phyloP scores from a whole-genome alignment of 1,140 invertebrate species.

The Pogonomyrmex barbatus region DNA sequence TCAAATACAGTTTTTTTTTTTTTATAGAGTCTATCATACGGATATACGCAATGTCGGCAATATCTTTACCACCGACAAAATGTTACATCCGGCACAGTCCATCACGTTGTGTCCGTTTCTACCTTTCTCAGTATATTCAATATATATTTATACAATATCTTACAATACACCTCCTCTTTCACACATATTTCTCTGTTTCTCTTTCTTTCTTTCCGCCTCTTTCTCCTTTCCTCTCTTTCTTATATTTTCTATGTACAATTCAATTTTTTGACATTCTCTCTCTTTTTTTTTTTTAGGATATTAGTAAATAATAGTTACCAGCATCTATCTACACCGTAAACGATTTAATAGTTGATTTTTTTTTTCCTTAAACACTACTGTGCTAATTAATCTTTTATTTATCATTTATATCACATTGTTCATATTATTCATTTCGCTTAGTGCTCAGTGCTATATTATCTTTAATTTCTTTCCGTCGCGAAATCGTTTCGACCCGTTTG shows the following conservation, averaged over 20 bases:
- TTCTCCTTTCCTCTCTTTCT: conserved; percentile 27
- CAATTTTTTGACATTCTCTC: conserved; percentile 75
- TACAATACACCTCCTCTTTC: conserved; percentile 67
- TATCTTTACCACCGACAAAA: conserved; percentile 65
- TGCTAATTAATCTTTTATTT: conserved; percentile 84
- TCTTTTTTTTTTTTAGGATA: conserved; percentile 75
- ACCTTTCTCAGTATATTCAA: conserved; percentile 8
- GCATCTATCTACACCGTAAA: conserved; percentile 82
- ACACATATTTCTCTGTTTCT: conserved; percentile 24
- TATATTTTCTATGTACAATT: conserved; percentile 84
- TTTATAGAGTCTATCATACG: conserved; percentile 80
- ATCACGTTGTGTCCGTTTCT: conserved; percentile 50
- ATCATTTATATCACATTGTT: conserved; percentile 86
- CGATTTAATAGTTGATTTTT: conserved; percentile 79
- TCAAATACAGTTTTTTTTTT: conserved; percentile 78
- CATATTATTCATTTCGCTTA: conserved; percentile 64
- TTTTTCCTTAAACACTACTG: conserved; percentile 80
- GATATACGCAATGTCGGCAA: conserved; percentile 77
- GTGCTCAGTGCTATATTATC: conserved; percentile 47
- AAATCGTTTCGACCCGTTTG: conserved; percentile 1
- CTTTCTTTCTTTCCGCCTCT: conserved; percentile 63
- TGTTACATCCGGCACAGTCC: conserved; percentile 5
- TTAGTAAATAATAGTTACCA: conserved; percentile 82
- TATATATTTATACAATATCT: conserved; percentile 66
- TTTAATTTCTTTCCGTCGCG: conserved; percentile 28